Evolutionary conservation across 2,113 vertebrate species (phyloP).

Genomic region (Lophura nycthemera): DNA sequence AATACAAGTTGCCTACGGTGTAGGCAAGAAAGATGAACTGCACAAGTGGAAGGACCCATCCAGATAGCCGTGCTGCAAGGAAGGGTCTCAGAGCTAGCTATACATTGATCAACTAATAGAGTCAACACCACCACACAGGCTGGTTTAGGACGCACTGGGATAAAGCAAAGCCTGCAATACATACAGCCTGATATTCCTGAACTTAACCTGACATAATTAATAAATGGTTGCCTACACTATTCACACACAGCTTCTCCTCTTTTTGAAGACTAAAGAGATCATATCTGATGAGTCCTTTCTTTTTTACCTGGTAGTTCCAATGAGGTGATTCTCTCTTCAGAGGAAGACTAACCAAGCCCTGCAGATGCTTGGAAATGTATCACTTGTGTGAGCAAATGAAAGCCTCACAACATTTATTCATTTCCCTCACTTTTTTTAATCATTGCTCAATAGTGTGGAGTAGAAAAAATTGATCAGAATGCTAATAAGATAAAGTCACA

Average conservation of each 20-base stretch:
- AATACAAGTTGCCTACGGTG: background rate
- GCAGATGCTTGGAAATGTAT: background rate
- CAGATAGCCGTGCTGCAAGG: accelerated
- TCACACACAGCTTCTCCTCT: background rate
- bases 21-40: background rate
- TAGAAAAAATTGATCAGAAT: conserved; percentile 50
- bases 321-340: background rate
- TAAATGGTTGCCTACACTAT: background rate
- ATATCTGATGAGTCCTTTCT: accelerated
- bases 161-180: background rate
- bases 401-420: conserved; percentile 41
- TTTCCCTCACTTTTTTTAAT: background rate
- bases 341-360: background rate
- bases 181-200: background rate
- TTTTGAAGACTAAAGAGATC: background rate
- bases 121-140: accelerated
- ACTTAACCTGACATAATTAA: background rate
- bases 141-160: background rate
- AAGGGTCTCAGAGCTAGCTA: background rate
- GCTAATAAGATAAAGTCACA: conserved; percentile 69
- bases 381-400: conserved; percentile 7
- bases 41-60: accelerated
- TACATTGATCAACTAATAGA: background rate
- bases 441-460: conserved; percentile 30
- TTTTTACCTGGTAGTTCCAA: background rate